Base-by-base conservation (phyloP, 2,888 invertebrate genomes). In the Strigamia crassipes region DNA sequence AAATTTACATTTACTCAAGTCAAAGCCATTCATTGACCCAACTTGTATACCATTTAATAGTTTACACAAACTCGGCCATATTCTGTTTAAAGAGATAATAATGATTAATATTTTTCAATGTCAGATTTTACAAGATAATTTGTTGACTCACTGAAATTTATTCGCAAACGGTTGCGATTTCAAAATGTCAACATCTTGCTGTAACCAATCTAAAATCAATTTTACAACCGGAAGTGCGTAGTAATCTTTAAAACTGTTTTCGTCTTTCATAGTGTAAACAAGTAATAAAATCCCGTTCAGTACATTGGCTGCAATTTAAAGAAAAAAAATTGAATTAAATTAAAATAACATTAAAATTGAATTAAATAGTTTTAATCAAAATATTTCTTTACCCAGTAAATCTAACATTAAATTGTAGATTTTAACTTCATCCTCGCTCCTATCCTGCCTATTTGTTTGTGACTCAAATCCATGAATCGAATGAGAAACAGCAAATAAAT, bases 31-130 rank as follows among this genome's bases (percentile, higher is more conserved):
- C 83, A 87, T 86, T 83, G 90, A 86, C 81, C 87, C 89, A 83
- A 86, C 87, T 85, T 92, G 92, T 79, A 94, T 89, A 83, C 90
- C 90, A 87, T 93, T 94, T 84, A 94, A 89, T n/a, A 93, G 88
- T 87, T 93, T 92, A 85, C 93, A 93, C 80, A 94, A 89, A 86
- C 94, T 93, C 10, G 92, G 92, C 94, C 94, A 94, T 86, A 95
- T 92, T 87, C 88, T 88, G 84, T 51, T 51, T n/a, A 18, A 81
- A 80, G 56, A 80, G 42, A 31, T 23, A 27, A 77, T n/a, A 38
- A 31, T 73, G 4, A 31, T 73, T n/a, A 18, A 18, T 31, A 18
- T 12, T 15, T 31, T 73, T 23, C n/a, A 9, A 38, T 6, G 1
- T 38, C 6, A 38, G 38, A 38, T 38, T 38, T 38, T 6, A 27